Base-by-base conservation (phyloP, 2,888 invertebrate genomes). In the Halocaridina rubra region DNA sequence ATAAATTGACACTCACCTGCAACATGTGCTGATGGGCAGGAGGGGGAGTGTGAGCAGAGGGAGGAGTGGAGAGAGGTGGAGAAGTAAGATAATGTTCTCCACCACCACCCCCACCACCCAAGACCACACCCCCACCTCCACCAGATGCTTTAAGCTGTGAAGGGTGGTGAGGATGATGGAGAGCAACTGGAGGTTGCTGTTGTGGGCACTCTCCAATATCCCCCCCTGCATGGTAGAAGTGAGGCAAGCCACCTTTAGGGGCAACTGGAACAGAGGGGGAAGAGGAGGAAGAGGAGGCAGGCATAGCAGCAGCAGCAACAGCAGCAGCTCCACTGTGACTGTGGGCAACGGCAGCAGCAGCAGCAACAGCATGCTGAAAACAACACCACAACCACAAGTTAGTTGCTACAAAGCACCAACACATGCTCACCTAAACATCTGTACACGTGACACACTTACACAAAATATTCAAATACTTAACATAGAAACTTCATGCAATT, bases 291-390 rank as follows among this genome's bases (percentile, higher is more conserved):
- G 39, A 67, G 69, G 79, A 81, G 30, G 74, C 78, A 78, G 81
- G 81, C 77, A 81, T 72, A 32, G 74, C 61, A 29, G 80, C 74
- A 46, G 80, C 77, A 10, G 80, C 33, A 24, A 19, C 39, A 10
- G 59, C 39, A 1, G 32, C 16, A n/a, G n/a, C n/a, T n/a, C n/a
- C n/a, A 64, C 75, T 79, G 64, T 79, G 78, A 61, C 32, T 75
- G 59, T 79, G 79, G 61, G 75, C 74, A 75, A 64, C 80, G 75
- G 86, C 75, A 76, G 76, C 81, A 64, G 82, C 81, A 82, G 75
- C 75, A 81, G 53, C 81, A 79, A 32, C 81, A 81, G 74, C 74
- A 86, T 82, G 86, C 86, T 86, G 86, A 86, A 86, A 86, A 85
- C n/a, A n/a, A n/a, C 80, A 80, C 80, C 80, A 85, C 80, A 85